Percentiles rank a stretch among this genome's conserved stretches.
Conservation (phyloP, 1,140 invertebrate species). For the Tyrophagus putrescentiae region DNA sequence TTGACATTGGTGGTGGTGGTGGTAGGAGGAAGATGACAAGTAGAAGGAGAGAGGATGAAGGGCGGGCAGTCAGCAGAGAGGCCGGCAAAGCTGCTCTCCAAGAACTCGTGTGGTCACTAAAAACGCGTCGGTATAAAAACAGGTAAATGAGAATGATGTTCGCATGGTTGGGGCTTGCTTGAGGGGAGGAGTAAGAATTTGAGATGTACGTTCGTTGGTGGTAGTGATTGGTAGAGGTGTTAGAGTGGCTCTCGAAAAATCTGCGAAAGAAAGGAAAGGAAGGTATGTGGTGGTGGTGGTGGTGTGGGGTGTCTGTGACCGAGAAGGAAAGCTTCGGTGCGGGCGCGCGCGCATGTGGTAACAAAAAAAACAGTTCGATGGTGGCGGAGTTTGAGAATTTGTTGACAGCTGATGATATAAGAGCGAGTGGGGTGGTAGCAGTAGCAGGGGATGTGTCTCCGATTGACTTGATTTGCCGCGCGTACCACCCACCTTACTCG, state of each 20-base stretch:
- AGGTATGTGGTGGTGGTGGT: no score
- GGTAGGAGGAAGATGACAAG: no score
- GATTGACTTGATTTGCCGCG: not conserved
- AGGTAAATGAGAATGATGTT: constrained; percentile 8
- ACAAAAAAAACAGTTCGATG: not conserved
- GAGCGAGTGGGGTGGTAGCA: no score
- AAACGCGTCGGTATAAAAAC: constrained; percentile 3
- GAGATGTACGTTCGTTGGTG: no score
- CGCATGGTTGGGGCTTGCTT: not conserved
- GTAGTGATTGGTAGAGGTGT: no score
- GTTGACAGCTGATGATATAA: not conserved
- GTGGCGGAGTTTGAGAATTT: constrained; percentile 16
- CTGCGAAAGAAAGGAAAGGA: no score
- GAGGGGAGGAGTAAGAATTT: no score
- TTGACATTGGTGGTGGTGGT: constrained; percentile 3
- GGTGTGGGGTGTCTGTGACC: constrained; percentile 5
- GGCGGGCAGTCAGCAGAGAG: not conserved
- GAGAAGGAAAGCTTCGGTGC: no score
- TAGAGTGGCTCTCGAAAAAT: no score
- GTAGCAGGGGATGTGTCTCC: not conserved
- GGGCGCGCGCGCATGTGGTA: no score
- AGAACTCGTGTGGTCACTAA: no score
- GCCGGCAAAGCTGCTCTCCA: no score
- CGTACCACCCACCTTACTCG: not conserved
- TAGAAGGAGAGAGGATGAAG: not conserved